These are phyloP conservation scores for Remorina albescens DNA, from an alignment of 2,797 vertebrate genomes.

Conservation along the genomic window DNA sequence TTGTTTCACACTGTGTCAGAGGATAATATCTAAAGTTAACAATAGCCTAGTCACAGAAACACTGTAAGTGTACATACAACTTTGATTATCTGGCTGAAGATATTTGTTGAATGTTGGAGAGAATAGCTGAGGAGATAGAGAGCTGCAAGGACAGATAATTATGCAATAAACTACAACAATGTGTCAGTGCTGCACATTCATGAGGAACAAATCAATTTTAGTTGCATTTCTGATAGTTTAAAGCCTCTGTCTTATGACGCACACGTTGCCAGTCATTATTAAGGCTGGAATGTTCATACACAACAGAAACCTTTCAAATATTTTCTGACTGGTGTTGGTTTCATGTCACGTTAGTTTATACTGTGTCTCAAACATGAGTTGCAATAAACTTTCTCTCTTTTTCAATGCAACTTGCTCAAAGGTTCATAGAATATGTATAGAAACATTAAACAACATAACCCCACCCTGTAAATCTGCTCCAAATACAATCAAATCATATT, in stretches of 20 bases:
- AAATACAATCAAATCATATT: neutral
- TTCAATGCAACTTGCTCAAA: neutral
- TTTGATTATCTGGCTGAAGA: constrained; percentile 37
- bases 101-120: constrained; percentile 20
- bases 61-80: constrained; percentile 4
- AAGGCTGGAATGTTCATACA: constrained; percentile 12
- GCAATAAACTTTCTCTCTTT: neutral
- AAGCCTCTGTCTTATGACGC: constrained; percentile 27
- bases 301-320: constrained; percentile 20
- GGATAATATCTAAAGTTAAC: constrained; percentile 64
- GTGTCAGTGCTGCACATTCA: constrained; percentile 21
- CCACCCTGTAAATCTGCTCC: constrained; percentile 1
- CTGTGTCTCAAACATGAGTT: constrained; percentile 6
- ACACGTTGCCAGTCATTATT: constrained; percentile 33
- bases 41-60: constrained; percentile 43
- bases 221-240: constrained; percentile 15
- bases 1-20: constrained; percentile 57
- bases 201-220: constrained; percentile 21
- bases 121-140: neutral
- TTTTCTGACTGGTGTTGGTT: constrained; percentile 43
- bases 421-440: neutral
- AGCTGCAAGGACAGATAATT: neutral
- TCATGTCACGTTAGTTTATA: constrained; percentile 29
- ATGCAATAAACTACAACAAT: neutral
- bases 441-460: neutral